A percentile compares a stretch with the other conserved stretches of the same genome.
Conservation (phyloP, 2,113 vertebrate genomes). For the Mormyrus iriodes region DNA sequence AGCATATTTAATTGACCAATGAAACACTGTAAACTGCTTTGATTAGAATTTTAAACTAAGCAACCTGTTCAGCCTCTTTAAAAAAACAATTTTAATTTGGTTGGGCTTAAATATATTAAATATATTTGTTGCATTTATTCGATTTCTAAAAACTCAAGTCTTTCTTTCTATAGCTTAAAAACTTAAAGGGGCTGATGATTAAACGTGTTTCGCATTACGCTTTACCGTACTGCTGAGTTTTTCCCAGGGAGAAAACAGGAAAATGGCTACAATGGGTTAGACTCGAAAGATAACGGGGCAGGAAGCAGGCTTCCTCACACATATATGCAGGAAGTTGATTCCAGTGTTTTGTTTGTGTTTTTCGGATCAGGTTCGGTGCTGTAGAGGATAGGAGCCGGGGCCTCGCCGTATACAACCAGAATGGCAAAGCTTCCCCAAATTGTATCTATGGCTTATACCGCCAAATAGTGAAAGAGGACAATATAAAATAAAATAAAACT, state of each 20-base stretch:
- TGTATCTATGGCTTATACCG: conserved; percentile 46
- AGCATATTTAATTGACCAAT: not conserved
- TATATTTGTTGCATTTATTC: not conserved
- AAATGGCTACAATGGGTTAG: conserved; percentile 51
- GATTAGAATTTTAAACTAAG: not conserved
- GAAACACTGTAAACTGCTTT: not conserved
- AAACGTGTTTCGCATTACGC: not conserved
- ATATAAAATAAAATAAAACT: conserved; percentile 29
- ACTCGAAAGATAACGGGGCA: conserved; percentile 48
- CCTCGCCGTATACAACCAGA: conserved; percentile 27
- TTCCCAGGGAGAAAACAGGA: conserved; percentile 48
- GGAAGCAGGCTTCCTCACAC: conserved; percentile 42
- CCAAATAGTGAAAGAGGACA: conserved; percentile 25
- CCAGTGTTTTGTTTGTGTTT: conserved; percentile 21
- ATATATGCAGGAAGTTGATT: conserved; percentile 28
- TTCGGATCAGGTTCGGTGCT: conserved; percentile 5
- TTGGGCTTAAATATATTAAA: not conserved
- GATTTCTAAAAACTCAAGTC: not conserved
- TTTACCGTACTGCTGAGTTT: conserved; percentile 13
- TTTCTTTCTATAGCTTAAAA: not conserved
- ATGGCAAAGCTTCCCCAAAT: conserved; percentile 61
- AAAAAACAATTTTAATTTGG: not conserved
- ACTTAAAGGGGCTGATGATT: not conserved
- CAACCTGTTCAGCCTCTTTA: not conserved
- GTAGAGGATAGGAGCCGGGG: conserved; percentile 25